Conservation (phyloP, 2,888 invertebrate species). For the Smittia sp. region DNA sequence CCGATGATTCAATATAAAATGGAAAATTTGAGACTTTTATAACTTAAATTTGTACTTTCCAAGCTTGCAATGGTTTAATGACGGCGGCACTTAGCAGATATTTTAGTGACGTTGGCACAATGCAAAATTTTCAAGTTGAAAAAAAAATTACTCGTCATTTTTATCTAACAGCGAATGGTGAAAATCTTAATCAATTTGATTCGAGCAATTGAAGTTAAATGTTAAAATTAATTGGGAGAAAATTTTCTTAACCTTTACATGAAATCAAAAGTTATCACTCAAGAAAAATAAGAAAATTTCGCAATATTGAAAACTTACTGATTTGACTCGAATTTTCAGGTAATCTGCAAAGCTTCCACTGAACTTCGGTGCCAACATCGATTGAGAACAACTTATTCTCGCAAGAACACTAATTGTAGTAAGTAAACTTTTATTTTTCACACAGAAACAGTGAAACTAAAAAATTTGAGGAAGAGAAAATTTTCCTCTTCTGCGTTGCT, state of each 20-base stretch:
- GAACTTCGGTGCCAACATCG: not conserved
- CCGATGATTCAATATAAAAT: constrained; percentile 20
- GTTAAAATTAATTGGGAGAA: not conserved
- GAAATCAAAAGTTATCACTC: not conserved
- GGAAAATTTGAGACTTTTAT: constrained; percentile 3
- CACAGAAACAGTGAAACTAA: constrained; percentile 38
- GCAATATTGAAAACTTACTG: not conserved
- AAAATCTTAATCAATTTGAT: not conserved
- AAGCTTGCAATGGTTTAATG: not conserved
- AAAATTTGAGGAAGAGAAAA: not conserved
- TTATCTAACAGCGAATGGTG: not conserved
- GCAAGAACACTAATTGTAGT: constrained; percentile 14
- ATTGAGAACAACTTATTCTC: not conserved
- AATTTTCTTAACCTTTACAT: not conserved
- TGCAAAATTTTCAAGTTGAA: not conserved
- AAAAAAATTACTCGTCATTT: not conserved
- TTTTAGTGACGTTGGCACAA: not conserved
- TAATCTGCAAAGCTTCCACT: constrained; percentile 26
- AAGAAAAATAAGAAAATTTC: not conserved
- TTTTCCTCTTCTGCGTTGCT: not conserved
- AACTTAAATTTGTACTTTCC: not conserved
- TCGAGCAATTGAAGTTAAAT: not conserved
- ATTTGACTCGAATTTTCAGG: not conserved
- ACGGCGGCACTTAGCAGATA: not conserved
- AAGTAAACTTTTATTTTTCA: constrained; percentile 34